These are phyloP conservation scores for Deladenus siricidicola DNA, from an alignment of 2,888 invertebrate genomes.

Conservation along the genomic window DNA sequence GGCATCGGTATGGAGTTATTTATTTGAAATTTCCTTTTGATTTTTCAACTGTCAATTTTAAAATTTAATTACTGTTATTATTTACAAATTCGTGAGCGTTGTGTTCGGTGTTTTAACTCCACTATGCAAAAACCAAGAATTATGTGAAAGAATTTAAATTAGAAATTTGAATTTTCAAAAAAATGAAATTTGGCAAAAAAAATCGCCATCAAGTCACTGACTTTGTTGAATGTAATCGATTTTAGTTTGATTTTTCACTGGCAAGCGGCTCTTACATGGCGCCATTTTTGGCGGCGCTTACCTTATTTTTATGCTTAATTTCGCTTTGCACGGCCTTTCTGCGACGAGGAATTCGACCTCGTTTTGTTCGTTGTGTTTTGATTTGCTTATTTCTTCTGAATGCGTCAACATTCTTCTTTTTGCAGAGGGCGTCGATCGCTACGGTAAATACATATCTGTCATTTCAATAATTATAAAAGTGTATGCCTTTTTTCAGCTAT, in stretches of 20 bases:
- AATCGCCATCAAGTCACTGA: not conserved
- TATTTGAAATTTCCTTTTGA: not conserved
- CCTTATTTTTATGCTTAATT: slow-evolving; percentile 37
- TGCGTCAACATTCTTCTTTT: slow-evolving; percentile 34
- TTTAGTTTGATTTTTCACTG: slow-evolving; percentile 17
- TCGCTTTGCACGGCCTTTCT: slow-evolving; percentile 34
- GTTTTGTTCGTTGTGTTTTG: slow-evolving; percentile 28
- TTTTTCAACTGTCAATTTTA: not conserved
- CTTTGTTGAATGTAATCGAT: not conserved
- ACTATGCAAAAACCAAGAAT: not conserved
- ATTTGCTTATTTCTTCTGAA: slow-evolving; percentile 39
- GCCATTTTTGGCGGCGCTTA: slow-evolving; percentile 34
- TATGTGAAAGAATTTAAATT: too few species aligned
- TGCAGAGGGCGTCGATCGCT: slow-evolving; percentile 29
- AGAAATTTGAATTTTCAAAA: too few species aligned
- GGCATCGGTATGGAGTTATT: slow-evolving; percentile 7
- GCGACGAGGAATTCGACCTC: slow-evolving; percentile 22
- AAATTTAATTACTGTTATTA: not conserved
- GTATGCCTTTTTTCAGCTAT: slow-evolving; percentile 26
- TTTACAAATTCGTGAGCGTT: not conserved
- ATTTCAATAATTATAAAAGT: not conserved
- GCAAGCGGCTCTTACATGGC: slow-evolving; percentile 25
- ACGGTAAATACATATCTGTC: not conserved
- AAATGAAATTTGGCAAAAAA: not conserved
- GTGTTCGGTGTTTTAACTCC: not conserved